Evolutionary conservation across 1,140 invertebrate species (phyloP).

Genomic region (Zaprionus taronus): DNA sequence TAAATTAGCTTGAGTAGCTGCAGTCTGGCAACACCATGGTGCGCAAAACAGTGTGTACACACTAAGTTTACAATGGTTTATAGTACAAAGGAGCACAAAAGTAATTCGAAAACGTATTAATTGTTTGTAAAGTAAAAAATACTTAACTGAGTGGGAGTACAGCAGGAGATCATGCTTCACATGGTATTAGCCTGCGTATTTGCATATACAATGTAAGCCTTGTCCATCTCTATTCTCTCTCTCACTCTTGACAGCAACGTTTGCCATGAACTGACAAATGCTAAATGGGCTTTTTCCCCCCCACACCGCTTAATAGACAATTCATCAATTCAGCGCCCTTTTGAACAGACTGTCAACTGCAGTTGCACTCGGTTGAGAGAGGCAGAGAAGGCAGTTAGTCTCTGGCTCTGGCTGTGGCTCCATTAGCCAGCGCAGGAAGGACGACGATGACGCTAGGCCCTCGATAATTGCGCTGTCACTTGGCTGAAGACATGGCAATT

Average conservation of each 20-base stretch:
- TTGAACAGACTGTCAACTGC: conserved; percentile 73
- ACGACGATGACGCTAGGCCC: conserved; percentile 32
- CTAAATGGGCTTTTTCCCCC: conserved; percentile 49
- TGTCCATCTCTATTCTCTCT: background rate
- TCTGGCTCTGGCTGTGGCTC: conserved; percentile 10
- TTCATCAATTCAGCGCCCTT: conserved; percentile 73
- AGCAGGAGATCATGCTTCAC: background rate
- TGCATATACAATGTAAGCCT: background rate
- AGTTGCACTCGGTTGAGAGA: conserved; percentile 35
- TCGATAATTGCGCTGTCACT: conserved; percentile 82
- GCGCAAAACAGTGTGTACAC: background rate
- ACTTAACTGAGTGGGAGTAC: background rate
- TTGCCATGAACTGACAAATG: conserved; percentile 44
- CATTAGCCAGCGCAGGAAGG: conserved; percentile 22
- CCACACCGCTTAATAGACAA: conserved; percentile 61
- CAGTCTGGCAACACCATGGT: background rate
- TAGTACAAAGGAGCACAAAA: background rate
- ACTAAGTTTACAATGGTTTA: background rate
- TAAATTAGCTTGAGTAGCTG: background rate
- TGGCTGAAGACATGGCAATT: conserved; percentile 81
- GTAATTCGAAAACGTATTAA: background rate
- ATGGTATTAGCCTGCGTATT: background rate
- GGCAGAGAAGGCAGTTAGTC: conserved; percentile 23
- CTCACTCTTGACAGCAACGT: conserved; percentile 24
- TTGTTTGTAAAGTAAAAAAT: background rate